These are phyloP conservation scores for Bufo gargarizans DNA, from an alignment of 2,113 vertebrate species.

Conservation along the genomic window DNA sequence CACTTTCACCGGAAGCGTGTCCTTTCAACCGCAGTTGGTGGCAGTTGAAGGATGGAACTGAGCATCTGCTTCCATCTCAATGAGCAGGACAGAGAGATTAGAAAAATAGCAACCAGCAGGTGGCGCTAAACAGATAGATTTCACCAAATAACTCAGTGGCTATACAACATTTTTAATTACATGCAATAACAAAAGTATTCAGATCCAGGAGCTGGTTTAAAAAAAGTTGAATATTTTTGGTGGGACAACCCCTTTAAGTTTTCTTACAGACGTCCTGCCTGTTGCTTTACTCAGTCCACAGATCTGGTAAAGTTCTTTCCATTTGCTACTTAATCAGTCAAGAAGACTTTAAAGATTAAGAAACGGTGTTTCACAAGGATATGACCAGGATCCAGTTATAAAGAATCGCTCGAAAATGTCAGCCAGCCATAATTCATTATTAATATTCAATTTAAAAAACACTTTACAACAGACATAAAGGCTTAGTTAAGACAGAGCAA, in stretches of 20 bases:
- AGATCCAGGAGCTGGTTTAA: no score
- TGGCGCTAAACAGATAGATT: no score
- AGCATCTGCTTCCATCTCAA: no score
- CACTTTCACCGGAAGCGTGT: no score
- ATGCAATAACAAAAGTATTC: no score
- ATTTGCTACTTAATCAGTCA: background rate
- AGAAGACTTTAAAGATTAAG: background rate
- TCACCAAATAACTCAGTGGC: no score
- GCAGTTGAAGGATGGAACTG: no score
- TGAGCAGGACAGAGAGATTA: no score
- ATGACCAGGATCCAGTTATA: background rate
- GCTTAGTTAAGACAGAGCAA: background rate
- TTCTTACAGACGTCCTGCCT: background rate
- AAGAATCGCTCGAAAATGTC: background rate
- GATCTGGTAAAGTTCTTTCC: background rate
- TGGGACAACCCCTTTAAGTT: background rate
- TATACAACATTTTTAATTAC: no score
- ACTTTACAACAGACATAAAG: constrained; percentile 11
- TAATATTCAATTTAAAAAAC: constrained; percentile 27
- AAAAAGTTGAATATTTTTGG: no score
- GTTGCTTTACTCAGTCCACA: background rate
- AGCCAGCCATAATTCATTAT: constrained; percentile 13
- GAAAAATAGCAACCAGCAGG: no score
- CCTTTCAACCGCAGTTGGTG: no score
- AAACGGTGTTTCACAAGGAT: background rate